Conservation (phyloP, 64 coral and sea anemone species). For the Stichodactyla mertensii region DNA sequence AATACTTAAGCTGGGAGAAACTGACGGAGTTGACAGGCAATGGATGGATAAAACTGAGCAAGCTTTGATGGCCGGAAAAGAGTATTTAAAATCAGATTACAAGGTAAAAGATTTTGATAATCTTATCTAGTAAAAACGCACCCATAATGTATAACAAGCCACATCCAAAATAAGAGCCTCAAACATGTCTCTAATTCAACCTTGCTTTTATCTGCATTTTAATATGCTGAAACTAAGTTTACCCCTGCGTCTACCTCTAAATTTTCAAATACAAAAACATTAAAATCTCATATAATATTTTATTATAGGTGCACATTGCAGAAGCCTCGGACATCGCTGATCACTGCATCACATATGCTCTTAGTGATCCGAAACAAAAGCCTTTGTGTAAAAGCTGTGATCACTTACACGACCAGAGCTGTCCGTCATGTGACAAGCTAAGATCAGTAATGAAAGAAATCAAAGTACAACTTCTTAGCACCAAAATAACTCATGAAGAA, state of each 20-base stretch:
- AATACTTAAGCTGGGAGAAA: background rate
- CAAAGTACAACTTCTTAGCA: too few species aligned
- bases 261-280: background rate
- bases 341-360: slow-evolving; percentile 20
- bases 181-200: too few species aligned
- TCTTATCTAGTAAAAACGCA: background rate
- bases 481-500: too few species aligned
- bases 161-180: too few species aligned
- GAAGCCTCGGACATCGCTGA: background rate
- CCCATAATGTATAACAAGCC: too few species aligned
- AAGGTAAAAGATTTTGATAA: background rate
- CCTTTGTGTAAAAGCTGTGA: too few species aligned
- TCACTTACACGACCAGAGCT: too few species aligned
- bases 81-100: slow-evolving; percentile 6
- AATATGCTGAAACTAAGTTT: too few species aligned
- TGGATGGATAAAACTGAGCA: background rate
- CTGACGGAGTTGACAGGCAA: background rate
- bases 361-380: too few species aligned
- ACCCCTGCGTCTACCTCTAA: background rate
- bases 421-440: too few species aligned
- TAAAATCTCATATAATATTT: background rate
- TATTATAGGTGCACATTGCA: slow-evolving; percentile 12
- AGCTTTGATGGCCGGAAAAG: background rate
- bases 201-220: too few species aligned
- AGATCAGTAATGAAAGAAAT: too few species aligned